Evolutionary conservation across 1,140 invertebrate species (phyloP).

Genomic region (Antheraea mylitta): DNA sequence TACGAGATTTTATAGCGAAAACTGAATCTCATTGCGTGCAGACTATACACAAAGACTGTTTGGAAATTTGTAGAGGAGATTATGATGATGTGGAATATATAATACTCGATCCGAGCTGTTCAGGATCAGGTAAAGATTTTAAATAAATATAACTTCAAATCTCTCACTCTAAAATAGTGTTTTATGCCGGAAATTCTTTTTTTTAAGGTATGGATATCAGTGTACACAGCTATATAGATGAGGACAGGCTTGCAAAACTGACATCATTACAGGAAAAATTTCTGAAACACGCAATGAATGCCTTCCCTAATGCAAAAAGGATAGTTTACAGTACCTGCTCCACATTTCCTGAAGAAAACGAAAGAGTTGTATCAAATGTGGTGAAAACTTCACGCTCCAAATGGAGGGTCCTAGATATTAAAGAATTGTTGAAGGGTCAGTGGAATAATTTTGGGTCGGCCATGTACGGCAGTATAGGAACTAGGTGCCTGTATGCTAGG

Average conservation of each 20-base stretch:
- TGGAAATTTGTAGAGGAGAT: conserved; percentile 81
- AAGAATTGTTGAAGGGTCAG: conserved; percentile 79
- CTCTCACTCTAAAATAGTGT: not conserved
- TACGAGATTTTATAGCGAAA: conserved; percentile 82
- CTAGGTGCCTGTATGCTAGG: conserved; percentile 88
- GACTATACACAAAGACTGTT: conserved; percentile 85
- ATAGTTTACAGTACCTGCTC: conserved; percentile 98
- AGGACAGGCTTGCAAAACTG: conserved; percentile 83
- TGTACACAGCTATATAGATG: conserved; percentile 66
- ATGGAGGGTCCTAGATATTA: conserved; percentile 82
- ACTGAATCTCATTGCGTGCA: conserved; percentile 84
- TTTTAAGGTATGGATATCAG: conserved; percentile 66
- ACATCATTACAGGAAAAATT: conserved; percentile 92
- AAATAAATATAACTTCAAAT: not conserved
- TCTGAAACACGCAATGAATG: conserved; percentile 89
- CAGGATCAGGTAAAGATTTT: conserved; percentile 87
- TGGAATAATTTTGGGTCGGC: conserved; percentile 85
- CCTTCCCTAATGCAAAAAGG: conserved; percentile 90
- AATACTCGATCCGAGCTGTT: conserved; percentile 97
- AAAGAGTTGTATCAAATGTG: conserved; percentile 88
- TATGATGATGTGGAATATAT: conserved; percentile 91
- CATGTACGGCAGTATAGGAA: conserved; percentile 81
- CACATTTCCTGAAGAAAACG: conserved; percentile 93
- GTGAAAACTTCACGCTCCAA: conserved; percentile 77
- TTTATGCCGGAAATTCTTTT: not conserved